Evolutionary conservation across 1,140 invertebrate genomes (phyloP).

Genomic region (Drosophila bocqueti): DNA sequence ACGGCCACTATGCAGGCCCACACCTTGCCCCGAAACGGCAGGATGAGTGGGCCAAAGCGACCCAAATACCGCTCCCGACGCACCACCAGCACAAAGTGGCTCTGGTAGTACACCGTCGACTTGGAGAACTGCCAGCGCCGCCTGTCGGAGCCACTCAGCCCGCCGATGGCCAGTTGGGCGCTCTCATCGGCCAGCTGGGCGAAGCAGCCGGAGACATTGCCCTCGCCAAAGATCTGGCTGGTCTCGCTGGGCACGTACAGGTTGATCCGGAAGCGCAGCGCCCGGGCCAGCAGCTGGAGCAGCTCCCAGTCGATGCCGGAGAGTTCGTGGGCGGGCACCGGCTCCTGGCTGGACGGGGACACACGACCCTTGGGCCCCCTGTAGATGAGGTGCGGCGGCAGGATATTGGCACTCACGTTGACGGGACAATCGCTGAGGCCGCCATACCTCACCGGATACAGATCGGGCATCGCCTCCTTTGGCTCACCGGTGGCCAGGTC

Average conservation of each 20-base stretch:
- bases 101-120: slow-evolving; percentile 61
- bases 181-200: slow-evolving; percentile 31
- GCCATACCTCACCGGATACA: slow-evolving; percentile 45
- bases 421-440: slow-evolving; percentile 40
- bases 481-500: background rate
- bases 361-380: background rate
- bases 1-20: slow-evolving; percentile 34
- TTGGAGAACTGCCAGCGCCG: slow-evolving; percentile 47
- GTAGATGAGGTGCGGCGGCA: slow-evolving; percentile 66
- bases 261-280: slow-evolving; percentile 36
- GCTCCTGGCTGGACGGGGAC: background rate
- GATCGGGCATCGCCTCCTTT: background rate
- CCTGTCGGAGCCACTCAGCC: slow-evolving; percentile 59
- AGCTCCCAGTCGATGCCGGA: slow-evolving; percentile 66
- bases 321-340: slow-evolving; percentile 15
- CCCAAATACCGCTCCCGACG: slow-evolving; percentile 33
- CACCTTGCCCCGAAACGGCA: slow-evolving; percentile 42
- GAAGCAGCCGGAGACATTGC: slow-evolving; percentile 57
- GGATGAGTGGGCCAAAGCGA: slow-evolving; percentile 28
- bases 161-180: slow-evolving; percentile 59
- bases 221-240: slow-evolving; percentile 50
- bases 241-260: slow-evolving; percentile 40
- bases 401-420: slow-evolving; percentile 46
- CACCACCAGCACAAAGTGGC: slow-evolving; percentile 61
- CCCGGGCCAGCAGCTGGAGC: slow-evolving; percentile 45